phyloP scores from a whole-genome alignment of 2,797 vertebrate species.

The Sorex maritimensis region DNA sequence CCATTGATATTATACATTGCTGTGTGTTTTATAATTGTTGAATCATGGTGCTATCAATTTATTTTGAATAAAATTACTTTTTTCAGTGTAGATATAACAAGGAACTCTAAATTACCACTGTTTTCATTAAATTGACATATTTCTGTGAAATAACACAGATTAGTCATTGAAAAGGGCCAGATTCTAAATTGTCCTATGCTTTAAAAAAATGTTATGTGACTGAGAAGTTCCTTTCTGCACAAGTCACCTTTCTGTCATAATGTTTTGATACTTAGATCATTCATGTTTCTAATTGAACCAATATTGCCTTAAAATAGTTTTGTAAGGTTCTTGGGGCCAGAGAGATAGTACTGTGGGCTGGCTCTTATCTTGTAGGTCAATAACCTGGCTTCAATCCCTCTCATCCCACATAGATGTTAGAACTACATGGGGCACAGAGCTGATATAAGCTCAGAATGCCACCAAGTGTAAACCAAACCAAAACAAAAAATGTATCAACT shows the following conservation, averaged over 20 bases:
- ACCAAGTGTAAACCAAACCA: too few relatives aligned
- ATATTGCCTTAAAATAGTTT: not conserved
- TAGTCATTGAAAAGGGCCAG: not conserved
- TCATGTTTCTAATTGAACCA: constrained; percentile 8
- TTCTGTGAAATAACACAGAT: not conserved
- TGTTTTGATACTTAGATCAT: not conserved
- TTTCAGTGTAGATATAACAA: too few relatives aligned
- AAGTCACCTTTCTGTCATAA: not conserved
- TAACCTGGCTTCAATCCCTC: too few relatives aligned
- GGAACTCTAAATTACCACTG: not conserved
- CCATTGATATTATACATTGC: not conserved
- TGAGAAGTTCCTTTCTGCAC: not conserved
- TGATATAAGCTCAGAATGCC: too few relatives aligned
- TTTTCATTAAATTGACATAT: not conserved
- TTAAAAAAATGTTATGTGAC: not conserved
- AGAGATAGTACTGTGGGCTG: too few relatives aligned
- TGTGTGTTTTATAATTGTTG: not conserved
- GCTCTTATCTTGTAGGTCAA: too few relatives aligned
- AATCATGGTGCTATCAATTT: not conserved
- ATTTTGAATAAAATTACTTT: not conserved
- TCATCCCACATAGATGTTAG: too few relatives aligned
- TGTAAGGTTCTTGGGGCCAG: not conserved
- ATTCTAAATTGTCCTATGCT: not conserved
- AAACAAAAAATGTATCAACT: too few relatives aligned
- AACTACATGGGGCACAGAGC: too few relatives aligned